Evolutionary conservation across 2,888 invertebrate species (phyloP).

Genomic region (Lottia gigantea): DNA sequence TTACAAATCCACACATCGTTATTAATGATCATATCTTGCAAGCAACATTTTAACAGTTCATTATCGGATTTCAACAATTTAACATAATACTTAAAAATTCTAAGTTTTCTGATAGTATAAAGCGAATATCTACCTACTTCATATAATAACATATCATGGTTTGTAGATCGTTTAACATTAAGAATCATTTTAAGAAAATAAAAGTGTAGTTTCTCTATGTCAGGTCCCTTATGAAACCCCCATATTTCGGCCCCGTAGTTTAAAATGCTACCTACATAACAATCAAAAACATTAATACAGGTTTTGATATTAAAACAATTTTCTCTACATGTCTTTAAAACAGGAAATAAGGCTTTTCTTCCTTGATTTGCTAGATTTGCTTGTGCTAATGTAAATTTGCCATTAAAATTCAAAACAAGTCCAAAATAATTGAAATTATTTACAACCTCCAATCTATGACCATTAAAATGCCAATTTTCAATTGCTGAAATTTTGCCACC

Average conservation of each 20-base stretch:
- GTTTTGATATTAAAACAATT: constrained; percentile 16
- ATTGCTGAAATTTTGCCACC: constrained; percentile 3
- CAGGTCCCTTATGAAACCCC: constrained; percentile 1
- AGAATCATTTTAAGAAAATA: constrained; percentile 6
- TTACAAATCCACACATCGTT: constrained; percentile 1
- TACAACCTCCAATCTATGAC: not conserved
- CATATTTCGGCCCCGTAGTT: constrained; percentile 14
- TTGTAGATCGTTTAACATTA: constrained; percentile 6
- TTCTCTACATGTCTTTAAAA: not conserved
- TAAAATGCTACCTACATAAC: constrained; percentile 10
- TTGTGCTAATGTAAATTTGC: not conserved
- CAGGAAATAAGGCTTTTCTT: constrained; percentile 6
- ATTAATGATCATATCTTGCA: not conserved
- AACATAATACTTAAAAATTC: constrained; percentile 1
- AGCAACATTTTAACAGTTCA: not conserved
- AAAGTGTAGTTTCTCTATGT: constrained; percentile 17
- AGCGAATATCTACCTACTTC: not conserved
- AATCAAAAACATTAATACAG: constrained; percentile 9
- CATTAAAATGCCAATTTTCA: not conserved
- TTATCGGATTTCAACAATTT: not conserved
- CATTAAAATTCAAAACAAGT: not conserved
- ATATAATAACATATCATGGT: not conserved
- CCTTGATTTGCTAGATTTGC: not conserved
- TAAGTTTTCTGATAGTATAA: not conserved
- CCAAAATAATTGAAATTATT: not conserved